Evolutionary conservation across 2,888 invertebrate species (phyloP).

Genomic region (Rutpela maculata): DNA sequence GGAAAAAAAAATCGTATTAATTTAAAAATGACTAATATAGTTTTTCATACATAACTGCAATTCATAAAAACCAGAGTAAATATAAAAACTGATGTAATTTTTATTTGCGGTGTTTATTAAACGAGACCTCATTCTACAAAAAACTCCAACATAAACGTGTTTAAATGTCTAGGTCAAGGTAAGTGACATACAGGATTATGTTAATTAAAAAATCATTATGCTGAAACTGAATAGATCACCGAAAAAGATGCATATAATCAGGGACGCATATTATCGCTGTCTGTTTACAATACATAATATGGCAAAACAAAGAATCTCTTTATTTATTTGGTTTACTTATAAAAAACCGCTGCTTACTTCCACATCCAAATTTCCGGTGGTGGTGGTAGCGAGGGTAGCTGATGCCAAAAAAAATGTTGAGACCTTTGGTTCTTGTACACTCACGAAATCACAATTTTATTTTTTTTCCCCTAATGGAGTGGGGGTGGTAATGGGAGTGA

Average conservation of each 20-base stretch:
- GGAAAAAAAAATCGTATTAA: background rate
- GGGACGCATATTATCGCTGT: background rate
- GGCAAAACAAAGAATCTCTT: no score
- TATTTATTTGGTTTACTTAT: no score
- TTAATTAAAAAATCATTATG: slow-evolving; percentile 11
- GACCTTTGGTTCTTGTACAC: no score
- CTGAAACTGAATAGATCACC: slow-evolving; percentile 14
- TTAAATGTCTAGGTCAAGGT: slow-evolving; percentile 30
- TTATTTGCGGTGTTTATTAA: slow-evolving; percentile 11
- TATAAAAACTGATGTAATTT: slow-evolving; percentile 25
- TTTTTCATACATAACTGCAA: background rate
- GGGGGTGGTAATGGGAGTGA: no score
- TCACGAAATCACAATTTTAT: no score
- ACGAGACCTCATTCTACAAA: background rate
- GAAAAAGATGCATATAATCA: background rate
- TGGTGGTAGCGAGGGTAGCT: no score
- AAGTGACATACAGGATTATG: slow-evolving; percentile 6
- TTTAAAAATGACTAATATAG: slow-evolving; percentile 4
- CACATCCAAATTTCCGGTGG: no score
- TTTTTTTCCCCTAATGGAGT: no score
- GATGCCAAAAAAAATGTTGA: no score
- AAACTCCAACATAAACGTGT: slow-evolving; percentile 5
- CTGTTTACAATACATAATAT: background rate
- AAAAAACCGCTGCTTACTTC: no score
- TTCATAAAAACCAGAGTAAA: slow-evolving; percentile 4